phyloP scores from a whole-genome alignment of 2,888 invertebrate genomes.

The Agrochola litura region DNA sequence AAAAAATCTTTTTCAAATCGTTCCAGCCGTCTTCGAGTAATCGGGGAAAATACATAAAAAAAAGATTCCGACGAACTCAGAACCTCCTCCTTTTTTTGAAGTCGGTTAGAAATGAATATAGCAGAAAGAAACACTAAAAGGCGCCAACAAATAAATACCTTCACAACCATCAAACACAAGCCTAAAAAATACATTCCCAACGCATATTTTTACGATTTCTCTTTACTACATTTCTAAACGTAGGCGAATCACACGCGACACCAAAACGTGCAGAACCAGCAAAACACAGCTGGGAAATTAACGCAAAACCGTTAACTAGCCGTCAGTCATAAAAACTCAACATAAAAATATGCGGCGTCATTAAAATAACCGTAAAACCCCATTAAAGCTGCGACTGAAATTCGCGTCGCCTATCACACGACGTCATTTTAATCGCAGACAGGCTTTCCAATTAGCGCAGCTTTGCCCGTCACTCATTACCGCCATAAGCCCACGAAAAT shows the following conservation, averaged over 20 bases:
- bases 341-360: constrained; percentile 59
- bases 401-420: constrained; percentile 65
- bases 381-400: constrained; percentile 58
- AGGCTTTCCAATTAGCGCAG: constrained; percentile 69
- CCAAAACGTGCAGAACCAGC: constrained; percentile 20
- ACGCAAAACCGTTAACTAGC: constrained; percentile 48
- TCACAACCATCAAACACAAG: not conserved
- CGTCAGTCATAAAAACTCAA: constrained; percentile 43
- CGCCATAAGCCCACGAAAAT: constrained; percentile 66
- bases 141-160: not conserved
- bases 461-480: constrained; percentile 69
- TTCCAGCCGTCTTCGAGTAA: too few relatives aligned
- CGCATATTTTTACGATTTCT: constrained; percentile 18
- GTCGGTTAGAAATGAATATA: not conserved
- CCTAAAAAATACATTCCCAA: not conserved
- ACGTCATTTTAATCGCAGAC: constrained; percentile 68
- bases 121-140: not conserved
- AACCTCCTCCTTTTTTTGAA: too few relatives aligned
- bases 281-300: constrained; percentile 36
- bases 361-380: constrained; percentile 66
- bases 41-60: too few relatives aligned
- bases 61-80: too few relatives aligned
- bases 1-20: too few relatives aligned
- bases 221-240: constrained; percentile 14
- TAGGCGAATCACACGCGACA: constrained; percentile 31